Evolutionary conservation across 2,888 invertebrate genomes (phyloP), one percentile per base, ranked within the genome.

Genomic region (Panorpa germanica): DNA sequence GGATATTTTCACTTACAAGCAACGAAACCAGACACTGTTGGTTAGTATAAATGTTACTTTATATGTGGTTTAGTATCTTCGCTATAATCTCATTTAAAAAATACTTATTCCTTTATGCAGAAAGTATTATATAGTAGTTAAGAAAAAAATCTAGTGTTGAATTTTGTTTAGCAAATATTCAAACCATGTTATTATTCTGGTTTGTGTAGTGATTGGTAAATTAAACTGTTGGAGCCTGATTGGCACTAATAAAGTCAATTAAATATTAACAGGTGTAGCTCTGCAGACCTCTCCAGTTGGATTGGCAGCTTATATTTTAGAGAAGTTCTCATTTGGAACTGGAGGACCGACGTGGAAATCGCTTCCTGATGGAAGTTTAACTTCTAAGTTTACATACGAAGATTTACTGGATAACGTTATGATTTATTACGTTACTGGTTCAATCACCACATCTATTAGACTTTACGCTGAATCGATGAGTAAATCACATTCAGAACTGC

Each of bases 11-110:
- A 55, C 32, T 43, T 75, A 14, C 77, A 77, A 41, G 65, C 70
- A 3, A 74, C 75, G 2, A 76, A 73, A 43, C 77, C 78, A 1
- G 77, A 80, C 41, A 75, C 76, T 16, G 46, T 73, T 27, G 75
- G 75, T 72, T 45, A 47, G 54, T 44, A 21, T 26, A 29, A 13
- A n/a, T 23, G 21, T 9, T n/a, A 20, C n/a, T n/a, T n/a, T n/a
- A n/a, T n/a, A n/a, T n/a, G n/a, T n/a, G n/a, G n/a, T n/a, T n/a
- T n/a, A n/a, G n/a, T n/a, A n/a, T n/a, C n/a, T n/a, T n/a, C n/a
- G n/a, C n/a, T n/a, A n/a, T n/a, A n/a, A n/a, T n/a, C n/a, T n/a
- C n/a, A n/a, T n/a, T n/a, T n/a, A n/a, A n/a, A n/a, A n/a, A n/a
- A n/a, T n/a, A n/a, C n/a, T n/a, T n/a, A n/a, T n/a, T n/a, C n/a